phyloP scores from a whole-genome alignment of 1,140 invertebrate genomes.

The Cardiocondyla obscurior region DNA sequence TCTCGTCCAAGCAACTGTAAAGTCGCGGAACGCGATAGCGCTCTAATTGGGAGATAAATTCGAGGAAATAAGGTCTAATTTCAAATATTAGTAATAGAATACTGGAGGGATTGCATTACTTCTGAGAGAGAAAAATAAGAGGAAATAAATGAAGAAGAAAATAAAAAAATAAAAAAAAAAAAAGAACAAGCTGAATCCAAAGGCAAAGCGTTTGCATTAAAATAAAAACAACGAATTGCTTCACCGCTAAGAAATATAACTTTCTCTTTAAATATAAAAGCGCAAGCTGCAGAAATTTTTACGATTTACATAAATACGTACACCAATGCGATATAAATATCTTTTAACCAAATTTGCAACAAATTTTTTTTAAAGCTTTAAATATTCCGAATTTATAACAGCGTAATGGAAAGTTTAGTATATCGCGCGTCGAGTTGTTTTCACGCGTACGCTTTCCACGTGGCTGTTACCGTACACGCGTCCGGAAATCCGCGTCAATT shows the following conservation, averaged over 20 bases:
- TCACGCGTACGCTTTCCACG: neutral
- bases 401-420: neutral
- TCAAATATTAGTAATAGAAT: neutral
- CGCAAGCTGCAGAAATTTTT: neutral
- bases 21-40: conserved; percentile 26
- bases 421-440: neutral
- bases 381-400: neutral
- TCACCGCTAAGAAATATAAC: neutral
- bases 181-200: neutral
- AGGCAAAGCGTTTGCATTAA: neutral
- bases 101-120: neutral
- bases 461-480: neutral
- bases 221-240: neutral
- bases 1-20: conserved; percentile 48
- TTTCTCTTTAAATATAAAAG: neutral
- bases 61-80: neutral
- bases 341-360: neutral
- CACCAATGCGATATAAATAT: neutral
- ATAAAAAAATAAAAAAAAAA: neutral
- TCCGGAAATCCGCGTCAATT: conserved; percentile 32
- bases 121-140: neutral
- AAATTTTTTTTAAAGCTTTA: neutral
- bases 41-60: conserved; percentile 34
- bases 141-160: neutral
- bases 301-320: neutral